phyloP scores from a whole-genome alignment of 2,888 invertebrate species.

The Papilio gigon region DNA sequence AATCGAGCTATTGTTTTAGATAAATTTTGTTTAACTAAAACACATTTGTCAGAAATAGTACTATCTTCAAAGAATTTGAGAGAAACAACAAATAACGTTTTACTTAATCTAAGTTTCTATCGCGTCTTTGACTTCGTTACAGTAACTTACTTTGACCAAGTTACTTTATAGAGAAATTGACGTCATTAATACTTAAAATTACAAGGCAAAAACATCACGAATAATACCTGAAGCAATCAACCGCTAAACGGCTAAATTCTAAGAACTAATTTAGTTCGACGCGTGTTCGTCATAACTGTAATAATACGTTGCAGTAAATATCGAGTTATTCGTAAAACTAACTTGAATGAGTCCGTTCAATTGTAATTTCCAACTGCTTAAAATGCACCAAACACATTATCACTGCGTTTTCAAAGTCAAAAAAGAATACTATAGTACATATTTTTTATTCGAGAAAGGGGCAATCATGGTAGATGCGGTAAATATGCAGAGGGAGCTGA shows the following conservation, averaged over 20 bases:
- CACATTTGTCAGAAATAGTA: too few species aligned
- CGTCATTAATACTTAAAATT: constrained; percentile 1
- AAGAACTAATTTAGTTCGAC: constrained; percentile 33
- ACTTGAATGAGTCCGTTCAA: constrained; percentile 8
- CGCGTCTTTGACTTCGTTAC: neutral
- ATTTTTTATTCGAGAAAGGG: too few species aligned
- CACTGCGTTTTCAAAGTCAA: neutral
- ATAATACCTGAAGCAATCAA: constrained; percentile 32
- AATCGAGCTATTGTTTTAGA: too few species aligned
- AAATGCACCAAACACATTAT: neutral
- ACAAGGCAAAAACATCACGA: neutral
- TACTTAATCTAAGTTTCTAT: too few species aligned
- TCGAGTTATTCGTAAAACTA: constrained; percentile 7
- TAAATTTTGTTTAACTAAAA: too few species aligned
- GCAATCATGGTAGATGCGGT: too few species aligned
- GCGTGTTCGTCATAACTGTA: constrained; percentile 26
- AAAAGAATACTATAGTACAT: too few species aligned
- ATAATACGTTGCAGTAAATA: constrained; percentile 27
- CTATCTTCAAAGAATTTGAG: too few species aligned
- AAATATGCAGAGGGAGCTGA: too few species aligned
- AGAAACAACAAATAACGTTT: too few species aligned
- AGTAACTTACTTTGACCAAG: neutral
- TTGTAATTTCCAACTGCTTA: neutral
- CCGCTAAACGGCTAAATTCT: constrained; percentile 25
- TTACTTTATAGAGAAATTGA: constrained; percentile 5